Evolutionary conservation across 2,113 vertebrate species (phyloP).

Genomic region (Telmatochromis sp.): DNA sequence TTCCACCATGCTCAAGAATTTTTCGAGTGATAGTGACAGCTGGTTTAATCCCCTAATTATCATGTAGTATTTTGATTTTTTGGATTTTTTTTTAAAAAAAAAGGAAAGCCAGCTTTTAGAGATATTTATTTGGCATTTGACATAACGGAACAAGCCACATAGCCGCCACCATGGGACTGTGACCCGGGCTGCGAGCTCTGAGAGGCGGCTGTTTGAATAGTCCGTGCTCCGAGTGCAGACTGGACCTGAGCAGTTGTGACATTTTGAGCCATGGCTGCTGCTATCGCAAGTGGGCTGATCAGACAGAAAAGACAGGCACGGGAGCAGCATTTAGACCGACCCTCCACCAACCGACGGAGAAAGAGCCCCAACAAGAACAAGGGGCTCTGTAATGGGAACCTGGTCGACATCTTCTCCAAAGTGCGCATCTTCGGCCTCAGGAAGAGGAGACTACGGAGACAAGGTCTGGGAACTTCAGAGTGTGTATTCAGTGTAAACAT

Average conservation of each 20-base stretch:
- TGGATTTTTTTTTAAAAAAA: accelerated
- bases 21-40: slow-evolving; percentile 29
- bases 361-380: slow-evolving; percentile 96
- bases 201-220: slow-evolving; percentile 65
- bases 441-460: slow-evolving; percentile 94
- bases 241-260: slow-evolving; percentile 58
- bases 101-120: background rate
- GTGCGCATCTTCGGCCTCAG: slow-evolving; percentile 99
- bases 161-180: slow-evolving; percentile 68
- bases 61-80: slow-evolving; percentile 36
- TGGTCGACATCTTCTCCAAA: slow-evolving; percentile 99
- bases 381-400: slow-evolving; percentile 93
- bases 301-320: slow-evolving; percentile 95
- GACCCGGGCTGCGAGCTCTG: slow-evolving; percentile 67
- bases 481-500: background rate
- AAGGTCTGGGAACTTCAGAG: slow-evolving; percentile 79
- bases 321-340: slow-evolving; percentile 95
- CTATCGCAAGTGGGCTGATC: slow-evolving; percentile 97
- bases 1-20: slow-evolving; percentile 34
- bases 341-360: slow-evolving; percentile 88
- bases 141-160: slow-evolving; percentile 38
- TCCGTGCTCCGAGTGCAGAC: slow-evolving; percentile 63
- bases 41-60: slow-evolving; percentile 12
- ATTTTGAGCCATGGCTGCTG: slow-evolving; percentile 88
- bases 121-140: slow-evolving; percentile 24